phyloP scores from a whole-genome alignment of 2,797 vertebrate genomes.

The Petrocephalus sullivani region DNA sequence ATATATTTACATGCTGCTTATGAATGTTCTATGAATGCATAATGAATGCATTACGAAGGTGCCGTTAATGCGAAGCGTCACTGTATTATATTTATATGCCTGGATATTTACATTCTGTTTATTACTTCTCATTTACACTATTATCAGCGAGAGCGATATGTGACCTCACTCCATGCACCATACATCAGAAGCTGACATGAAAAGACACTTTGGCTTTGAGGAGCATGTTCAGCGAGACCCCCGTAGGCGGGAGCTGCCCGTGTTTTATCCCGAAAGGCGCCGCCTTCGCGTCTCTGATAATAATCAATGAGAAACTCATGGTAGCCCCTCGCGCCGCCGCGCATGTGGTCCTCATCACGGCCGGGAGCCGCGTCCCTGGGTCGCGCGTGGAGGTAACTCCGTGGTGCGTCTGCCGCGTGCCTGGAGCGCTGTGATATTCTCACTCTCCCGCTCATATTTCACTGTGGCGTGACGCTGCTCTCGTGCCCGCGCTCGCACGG shows the following conservation, averaged over 20 bases:
- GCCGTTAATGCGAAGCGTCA: background rate
- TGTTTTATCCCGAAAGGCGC: background rate
- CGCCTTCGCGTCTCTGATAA: background rate
- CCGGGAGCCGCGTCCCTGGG: background rate
- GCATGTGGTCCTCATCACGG: conserved; percentile 9
- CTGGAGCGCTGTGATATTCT: background rate
- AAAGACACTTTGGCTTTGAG: background rate
- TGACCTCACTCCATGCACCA: background rate
- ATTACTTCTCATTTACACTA: background rate
- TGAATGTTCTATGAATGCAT: too few species aligned
- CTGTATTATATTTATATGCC: background rate
- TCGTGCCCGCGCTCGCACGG: background rate
- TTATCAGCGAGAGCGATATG: background rate
- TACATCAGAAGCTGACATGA: background rate
- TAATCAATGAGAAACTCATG: background rate
- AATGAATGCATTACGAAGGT: too few species aligned
- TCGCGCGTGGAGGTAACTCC: background rate
- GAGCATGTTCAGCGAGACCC: background rate
- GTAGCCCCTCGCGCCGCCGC: background rate
- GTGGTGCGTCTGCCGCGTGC: too few species aligned
- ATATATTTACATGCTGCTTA: background rate
- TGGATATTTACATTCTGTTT: background rate
- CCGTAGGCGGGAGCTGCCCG: background rate
- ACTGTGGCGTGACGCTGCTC: background rate
- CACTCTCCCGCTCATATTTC: background rate